Evolutionary conservation across 2,113 vertebrate species (phyloP).

Genomic region (Rhegmatorhina hoffmannsi): DNA sequence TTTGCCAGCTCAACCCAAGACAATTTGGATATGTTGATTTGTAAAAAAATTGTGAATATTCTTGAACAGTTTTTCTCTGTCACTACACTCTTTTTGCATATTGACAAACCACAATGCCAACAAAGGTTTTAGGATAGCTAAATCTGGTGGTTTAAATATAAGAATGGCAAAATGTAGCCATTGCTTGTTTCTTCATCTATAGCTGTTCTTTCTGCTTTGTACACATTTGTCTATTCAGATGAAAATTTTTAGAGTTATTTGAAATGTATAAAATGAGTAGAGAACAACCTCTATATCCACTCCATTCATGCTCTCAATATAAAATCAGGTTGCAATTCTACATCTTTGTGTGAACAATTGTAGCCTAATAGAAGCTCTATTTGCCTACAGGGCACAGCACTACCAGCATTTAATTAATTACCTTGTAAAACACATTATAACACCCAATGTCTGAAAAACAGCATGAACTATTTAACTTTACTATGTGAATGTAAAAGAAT

Average conservation of each 20-base stretch:
- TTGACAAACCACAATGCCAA: neutral
- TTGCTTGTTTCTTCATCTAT: neutral
- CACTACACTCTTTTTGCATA: neutral
- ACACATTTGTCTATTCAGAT: neutral
- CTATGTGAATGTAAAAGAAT: neutral
- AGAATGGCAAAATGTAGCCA: neutral
- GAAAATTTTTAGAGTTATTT: neutral
- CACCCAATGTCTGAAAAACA: neutral
- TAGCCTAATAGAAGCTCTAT: conserved; percentile 5
- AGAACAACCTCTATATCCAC: neutral
- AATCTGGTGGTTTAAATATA: neutral
- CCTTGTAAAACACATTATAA: conserved; percentile 13
- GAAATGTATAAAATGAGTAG: neutral
- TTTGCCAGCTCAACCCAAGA: too few relatives aligned
- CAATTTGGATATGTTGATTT: neutral
- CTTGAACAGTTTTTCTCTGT: neutral
- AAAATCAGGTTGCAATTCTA: conserved; percentile 14
- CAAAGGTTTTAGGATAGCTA: neutral
- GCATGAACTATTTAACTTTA: conserved; percentile 25
- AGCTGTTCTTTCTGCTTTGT: neutral
- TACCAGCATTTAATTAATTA: conserved; percentile 2
- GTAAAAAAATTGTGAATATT: neutral
- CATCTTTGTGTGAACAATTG: neutral
- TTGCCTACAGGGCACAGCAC: conserved; percentile 9
- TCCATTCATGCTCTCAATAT: neutral